Evolutionary conservation across 2,113 vertebrate species (phyloP).

Genomic region (Microtus oregoni): DNA sequence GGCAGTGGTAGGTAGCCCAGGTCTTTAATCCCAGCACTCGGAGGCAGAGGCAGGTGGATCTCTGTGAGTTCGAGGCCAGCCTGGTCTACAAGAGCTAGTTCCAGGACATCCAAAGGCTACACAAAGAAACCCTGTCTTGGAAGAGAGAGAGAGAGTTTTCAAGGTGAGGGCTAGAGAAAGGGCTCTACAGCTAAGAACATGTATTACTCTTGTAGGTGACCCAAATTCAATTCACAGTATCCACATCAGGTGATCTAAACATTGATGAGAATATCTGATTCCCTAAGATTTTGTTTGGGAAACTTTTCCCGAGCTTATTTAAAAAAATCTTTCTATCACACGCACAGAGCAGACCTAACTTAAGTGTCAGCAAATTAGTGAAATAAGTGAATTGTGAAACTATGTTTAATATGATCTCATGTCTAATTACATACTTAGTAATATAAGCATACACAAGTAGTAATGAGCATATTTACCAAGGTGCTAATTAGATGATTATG

Average conservation of each 20-base stretch:
- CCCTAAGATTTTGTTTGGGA: background rate
- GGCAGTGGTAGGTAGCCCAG: background rate
- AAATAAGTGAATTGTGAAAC: background rate
- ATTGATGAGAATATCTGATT: background rate
- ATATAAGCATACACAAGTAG: background rate
- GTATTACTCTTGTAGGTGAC: background rate
- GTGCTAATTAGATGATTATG: background rate
- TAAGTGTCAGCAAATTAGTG: constrained; percentile 22
- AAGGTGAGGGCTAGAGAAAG: too few relatives aligned
- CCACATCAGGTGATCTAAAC: background rate
- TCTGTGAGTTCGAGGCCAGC: background rate
- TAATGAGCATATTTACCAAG: constrained; percentile 29
- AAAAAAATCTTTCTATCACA: background rate
- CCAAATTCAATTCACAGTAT: background rate
- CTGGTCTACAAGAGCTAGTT: too few relatives aligned
- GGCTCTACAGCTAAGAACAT: too few relatives aligned
- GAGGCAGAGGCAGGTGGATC: background rate
- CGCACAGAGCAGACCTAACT: background rate
- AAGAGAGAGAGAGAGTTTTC: too few relatives aligned
- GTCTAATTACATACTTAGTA: background rate
- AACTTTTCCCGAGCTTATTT: background rate
- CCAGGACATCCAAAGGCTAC: background rate
- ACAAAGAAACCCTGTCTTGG: background rate
- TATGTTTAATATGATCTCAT: background rate
- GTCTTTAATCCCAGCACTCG: background rate